phyloP scores from a whole-genome alignment of 2,797 vertebrate species.

The Podargus strigoides region DNA sequence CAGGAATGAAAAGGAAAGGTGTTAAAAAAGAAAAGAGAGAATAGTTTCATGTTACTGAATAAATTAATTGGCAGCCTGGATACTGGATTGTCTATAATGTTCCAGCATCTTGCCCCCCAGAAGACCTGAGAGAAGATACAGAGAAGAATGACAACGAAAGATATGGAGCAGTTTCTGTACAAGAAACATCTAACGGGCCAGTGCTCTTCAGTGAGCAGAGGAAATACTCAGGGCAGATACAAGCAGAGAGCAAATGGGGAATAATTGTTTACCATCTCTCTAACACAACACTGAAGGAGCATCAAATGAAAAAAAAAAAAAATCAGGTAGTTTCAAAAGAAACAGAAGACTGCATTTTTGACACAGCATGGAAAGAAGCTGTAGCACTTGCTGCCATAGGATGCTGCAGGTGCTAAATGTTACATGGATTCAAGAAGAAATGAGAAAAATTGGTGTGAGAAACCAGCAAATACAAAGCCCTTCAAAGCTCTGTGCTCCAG shows the following conservation, averaged over 20 bases:
- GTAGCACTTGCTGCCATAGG: neutral
- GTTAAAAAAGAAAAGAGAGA: neutral
- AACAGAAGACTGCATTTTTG: neutral
- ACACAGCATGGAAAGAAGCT: neutral
- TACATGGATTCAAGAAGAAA: neutral
- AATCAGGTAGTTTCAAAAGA: neutral
- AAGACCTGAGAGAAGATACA: neutral
- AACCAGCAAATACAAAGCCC: neutral
- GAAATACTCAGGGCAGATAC: neutral
- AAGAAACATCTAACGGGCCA: neutral
- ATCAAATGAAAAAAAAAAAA: neutral
- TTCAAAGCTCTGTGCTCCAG: neutral
- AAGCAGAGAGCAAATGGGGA: neutral
- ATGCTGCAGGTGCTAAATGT: neutral
- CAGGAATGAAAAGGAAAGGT: neutral
- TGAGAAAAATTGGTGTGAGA: neutral
- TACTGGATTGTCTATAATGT: neutral
- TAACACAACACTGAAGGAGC: neutral
- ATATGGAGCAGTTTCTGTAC: neutral
- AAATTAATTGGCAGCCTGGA: neutral
- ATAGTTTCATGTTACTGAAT: neutral
- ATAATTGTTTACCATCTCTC: neutral
- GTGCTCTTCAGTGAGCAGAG: neutral
- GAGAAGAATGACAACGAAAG: neutral
- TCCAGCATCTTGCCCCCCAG: neutral